phyloP scores from a whole-genome alignment of 2,888 invertebrate genomes.

The Xanthostigma xanthostigma region DNA sequence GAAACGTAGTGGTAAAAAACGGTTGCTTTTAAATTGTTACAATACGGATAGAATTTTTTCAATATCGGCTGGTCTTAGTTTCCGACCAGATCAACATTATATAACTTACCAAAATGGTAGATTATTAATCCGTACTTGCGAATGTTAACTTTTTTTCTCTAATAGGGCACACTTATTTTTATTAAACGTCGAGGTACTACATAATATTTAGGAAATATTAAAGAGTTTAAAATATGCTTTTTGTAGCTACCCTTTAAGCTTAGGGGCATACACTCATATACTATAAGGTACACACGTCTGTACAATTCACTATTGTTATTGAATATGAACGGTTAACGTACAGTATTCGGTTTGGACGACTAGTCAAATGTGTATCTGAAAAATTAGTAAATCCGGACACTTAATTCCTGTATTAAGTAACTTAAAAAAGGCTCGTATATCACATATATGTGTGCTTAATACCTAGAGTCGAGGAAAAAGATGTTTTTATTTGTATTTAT shows the following conservation, averaged over 20 bases:
- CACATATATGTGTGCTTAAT: not conserved
- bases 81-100: too few species aligned
- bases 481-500: too few species aligned
- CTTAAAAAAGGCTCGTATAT: slow-evolving; percentile 4
- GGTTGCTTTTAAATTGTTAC: too few species aligned
- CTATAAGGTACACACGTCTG: not conserved
- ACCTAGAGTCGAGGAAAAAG: too few species aligned
- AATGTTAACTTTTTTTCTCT: too few species aligned
- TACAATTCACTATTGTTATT: not conserved
- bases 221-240: slow-evolving; percentile 1
- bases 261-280: not conserved
- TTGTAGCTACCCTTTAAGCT: not conserved
- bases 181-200: too few species aligned
- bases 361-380: slow-evolving; percentile 1
- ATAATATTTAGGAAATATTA: not conserved
- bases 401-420: slow-evolving; percentile 5
- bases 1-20: too few species aligned
- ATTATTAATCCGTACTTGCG: too few species aligned
- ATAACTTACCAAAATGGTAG: too few species aligned
- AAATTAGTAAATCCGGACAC: slow-evolving; percentile 5
- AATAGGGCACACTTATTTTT: too few species aligned
- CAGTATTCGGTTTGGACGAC: not conserved
- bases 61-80: too few species aligned
- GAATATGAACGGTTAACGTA: not conserved
- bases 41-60: too few species aligned